These are phyloP conservation scores for Cataglyphis hispanica DNA, from an alignment of 1,140 invertebrate genomes.

Conservation along the genomic window DNA sequence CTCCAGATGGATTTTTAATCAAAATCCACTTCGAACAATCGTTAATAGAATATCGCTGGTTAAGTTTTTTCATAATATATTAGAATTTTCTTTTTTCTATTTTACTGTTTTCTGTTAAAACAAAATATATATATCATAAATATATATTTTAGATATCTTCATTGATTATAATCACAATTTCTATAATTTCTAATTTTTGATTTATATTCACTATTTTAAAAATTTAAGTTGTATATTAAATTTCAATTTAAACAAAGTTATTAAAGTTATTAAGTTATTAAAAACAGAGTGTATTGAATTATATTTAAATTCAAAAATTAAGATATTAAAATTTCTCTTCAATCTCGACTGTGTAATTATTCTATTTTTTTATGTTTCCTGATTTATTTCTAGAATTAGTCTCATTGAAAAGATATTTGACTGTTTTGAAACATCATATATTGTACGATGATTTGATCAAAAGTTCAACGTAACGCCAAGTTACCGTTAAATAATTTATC, in stretches of 20 bases:
- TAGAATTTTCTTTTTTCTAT: not conserved
- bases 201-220: too few species aligned
- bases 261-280: too few species aligned
- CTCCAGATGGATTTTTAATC: slow-evolving; percentile 13
- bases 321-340: not conserved
- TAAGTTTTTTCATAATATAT: not conserved
- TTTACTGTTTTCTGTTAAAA: too few species aligned
- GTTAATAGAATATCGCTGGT: not conserved
- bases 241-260: too few species aligned
- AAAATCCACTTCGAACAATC: not conserved
- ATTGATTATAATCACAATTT: not conserved
- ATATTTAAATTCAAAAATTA: not conserved
- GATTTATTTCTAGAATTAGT: not conserved
- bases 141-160: not conserved
- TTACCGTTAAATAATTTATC: slow-evolving; percentile 7
- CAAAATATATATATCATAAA: not conserved
- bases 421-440: not conserved
- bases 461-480: not conserved
- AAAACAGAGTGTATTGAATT: too few species aligned
- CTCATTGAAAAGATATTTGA: not conserved
- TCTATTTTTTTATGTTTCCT: not conserved
- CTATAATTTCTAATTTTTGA: not conserved
- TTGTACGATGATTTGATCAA: slow-evolving; percentile 3
- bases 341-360: not conserved
- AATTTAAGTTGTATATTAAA: too few species aligned